Evolutionary conservation across 2,888 invertebrate genomes (phyloP).

Genomic region (Alentia gelatinosa): DNA sequence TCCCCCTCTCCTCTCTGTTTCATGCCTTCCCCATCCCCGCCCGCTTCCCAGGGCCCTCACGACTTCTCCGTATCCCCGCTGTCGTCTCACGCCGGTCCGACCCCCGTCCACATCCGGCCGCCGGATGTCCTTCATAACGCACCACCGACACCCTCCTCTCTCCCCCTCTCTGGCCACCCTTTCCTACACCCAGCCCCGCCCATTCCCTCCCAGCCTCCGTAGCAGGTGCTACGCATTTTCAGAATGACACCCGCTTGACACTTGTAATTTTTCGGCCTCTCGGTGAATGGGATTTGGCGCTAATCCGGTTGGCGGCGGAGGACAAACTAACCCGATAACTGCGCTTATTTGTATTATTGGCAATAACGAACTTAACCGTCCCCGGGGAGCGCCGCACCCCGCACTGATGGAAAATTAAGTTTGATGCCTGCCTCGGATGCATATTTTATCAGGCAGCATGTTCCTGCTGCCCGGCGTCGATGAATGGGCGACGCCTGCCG

Average conservation of each 20-base stretch:
- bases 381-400: not conserved
- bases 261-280: conserved; percentile 3
- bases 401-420: conserved; percentile 39
- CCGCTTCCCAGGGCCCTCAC: too few relatives aligned
- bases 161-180: not conserved
- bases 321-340: conserved; percentile 24
- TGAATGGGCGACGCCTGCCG: conserved; percentile 6
- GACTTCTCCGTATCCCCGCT: not conserved
- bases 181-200: not conserved
- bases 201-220: not conserved
- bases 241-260: conserved; percentile 2
- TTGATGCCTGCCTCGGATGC: conserved; percentile 6
- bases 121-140: conserved; percentile 18
- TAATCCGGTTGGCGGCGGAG: not conserved
- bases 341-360: conserved; percentile 47
- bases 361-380: conserved; percentile 43
- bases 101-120: not conserved
- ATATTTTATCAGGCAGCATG: conserved; percentile 30
- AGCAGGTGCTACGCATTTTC: not conserved
- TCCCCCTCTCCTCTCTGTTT: not conserved
- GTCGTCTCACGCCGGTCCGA: not conserved
- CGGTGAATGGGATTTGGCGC: not conserved
- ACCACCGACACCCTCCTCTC: not conserved
- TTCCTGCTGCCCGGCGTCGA: not conserved
- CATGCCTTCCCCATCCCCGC: not conserved